Base-by-base conservation (phyloP, 2,113 vertebrate species). In the Platanista minor region DNA sequence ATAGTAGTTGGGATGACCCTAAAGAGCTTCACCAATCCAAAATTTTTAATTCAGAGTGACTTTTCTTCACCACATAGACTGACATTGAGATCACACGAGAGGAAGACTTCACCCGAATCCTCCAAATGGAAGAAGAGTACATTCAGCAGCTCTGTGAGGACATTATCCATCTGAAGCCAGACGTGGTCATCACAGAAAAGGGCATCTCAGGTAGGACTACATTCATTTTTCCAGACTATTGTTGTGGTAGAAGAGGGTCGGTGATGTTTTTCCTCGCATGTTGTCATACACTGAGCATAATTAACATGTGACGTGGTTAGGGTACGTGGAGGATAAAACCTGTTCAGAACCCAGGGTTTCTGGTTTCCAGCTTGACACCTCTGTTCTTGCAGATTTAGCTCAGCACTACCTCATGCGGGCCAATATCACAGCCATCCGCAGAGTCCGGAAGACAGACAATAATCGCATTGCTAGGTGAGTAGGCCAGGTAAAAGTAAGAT, bases 121-220 rank as follows among this genome's bases (percentile, higher is more conserved):
- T 99, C 80, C 99, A 99, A 95, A 99, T 99, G 99, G 99, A 99
- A 96, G 99, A 99, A 72, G 99, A 99, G 2, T 99, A 99, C 91
- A 99, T 99, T 64, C 99, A 99, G 97, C 99, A 99, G 97, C 99
- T 99, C 71, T 99, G 99, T 0, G 99, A 99, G 94, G 99, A 99
- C 83, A 98, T 99, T 91, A 99, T 99, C 94, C 99, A 99, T 0
- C 98, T 99, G 33, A 99, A 99, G 74, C 99, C 99, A 0, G 99
- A 99, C 49, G 98, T 99, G 75, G 43, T 99, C 91, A 99, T 99
- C 98, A 99, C 99, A 0, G 99, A 99, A 96, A 99, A 99, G 96
- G 99, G 99, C 2, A 98, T 99, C 91, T 99, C 99, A 13, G 99
- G 99, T 99, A 98, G 86, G 49, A 33, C 23, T n/a, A 5, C 0